Conservation (phyloP, 2,888 invertebrate species). For the Platycheirus albimanus region DNA sequence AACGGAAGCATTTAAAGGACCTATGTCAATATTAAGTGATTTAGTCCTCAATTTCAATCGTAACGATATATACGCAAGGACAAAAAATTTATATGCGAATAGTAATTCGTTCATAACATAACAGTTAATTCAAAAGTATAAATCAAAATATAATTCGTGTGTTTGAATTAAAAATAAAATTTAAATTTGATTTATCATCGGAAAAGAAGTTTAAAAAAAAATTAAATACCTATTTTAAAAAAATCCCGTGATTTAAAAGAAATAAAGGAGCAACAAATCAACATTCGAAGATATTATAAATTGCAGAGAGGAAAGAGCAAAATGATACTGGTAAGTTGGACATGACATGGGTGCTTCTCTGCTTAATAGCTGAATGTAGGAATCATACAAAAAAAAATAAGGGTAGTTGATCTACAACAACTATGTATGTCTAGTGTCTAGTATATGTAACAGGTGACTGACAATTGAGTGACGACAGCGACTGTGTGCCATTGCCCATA, state of each 20-base stretch:
- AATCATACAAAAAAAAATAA: too few species aligned
- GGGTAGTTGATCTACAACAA: neutral
- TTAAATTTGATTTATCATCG: neutral
- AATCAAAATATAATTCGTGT: constrained; percentile 23
- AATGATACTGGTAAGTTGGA: constrained; percentile 72
- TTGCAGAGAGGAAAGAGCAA: constrained; percentile 48
- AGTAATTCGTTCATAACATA: constrained; percentile 82
- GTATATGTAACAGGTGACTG: constrained; percentile 14
- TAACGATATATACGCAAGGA: constrained; percentile 78
- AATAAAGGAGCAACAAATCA: constrained; percentile 3
- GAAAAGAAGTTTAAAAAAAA: constrained; percentile 8
- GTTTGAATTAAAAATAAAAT: constrained; percentile 16
- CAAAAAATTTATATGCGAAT: constrained; percentile 79
- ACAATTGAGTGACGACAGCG: neutral
- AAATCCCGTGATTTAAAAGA: constrained; percentile 9
- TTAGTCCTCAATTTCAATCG: constrained; percentile 80
- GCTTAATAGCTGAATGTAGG: neutral
- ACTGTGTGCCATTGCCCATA: neutral
- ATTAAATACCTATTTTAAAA: neutral
- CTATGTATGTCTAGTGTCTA: too few species aligned
- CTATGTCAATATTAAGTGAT: constrained; percentile 82
- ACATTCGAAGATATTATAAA: constrained; percentile 42
- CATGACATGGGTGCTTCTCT: too few species aligned
- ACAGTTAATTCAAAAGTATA: constrained; percentile 76
- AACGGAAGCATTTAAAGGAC: constrained; percentile 80